Base-by-base conservation (phyloP, 2,113 vertebrate genomes). In the Notarius quadriscutis region DNA sequence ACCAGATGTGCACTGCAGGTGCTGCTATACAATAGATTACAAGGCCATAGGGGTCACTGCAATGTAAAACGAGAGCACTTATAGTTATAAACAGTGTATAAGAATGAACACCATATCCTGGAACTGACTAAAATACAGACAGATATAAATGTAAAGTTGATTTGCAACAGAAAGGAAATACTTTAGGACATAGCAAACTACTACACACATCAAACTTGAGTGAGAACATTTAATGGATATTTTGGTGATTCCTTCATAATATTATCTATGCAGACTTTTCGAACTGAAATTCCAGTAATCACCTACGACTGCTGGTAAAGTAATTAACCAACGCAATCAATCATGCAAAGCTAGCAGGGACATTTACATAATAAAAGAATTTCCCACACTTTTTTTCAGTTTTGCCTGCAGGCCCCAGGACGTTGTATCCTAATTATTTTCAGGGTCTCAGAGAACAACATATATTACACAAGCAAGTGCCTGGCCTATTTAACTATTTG, bases 371-470 rank as follows among this genome's bases (percentile, higher is more conserved):
- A 83, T 89, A 90, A 87, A 87, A 18, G 11, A 63, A 62, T 88
- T 92, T 92, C 58, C 60, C 69, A 57, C 90, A 84, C 88, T 84
- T 87, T 90, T 90, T 58, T 78, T 89, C 84, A 91, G 65, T 84
- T 86, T 65, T 91, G 92, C 93, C 92, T 87, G 15, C 86, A 81
- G 93, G 92, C 90, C 89, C 50, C 60, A 75, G 50, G 89, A 91
- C 89, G 87, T 90, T 83, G 84, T 48, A 34, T 41, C 79, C 81
- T 94, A 94, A 94, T 94, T 94, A 91, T 91, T 90, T 91, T 91
- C 89, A 88, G 65, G 86, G 81, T 83, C 75, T 88, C 81, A 91
- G 91, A 90, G 92, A 95, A 89, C 51, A 55, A 18, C 27, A 20
- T 58, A 11, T 41, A 41, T 93, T 92, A 82, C 91, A 93, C 83